Evolutionary conservation across 2,113 vertebrate genomes (phyloP).

Genomic region (Marmota flaviventris): DNA sequence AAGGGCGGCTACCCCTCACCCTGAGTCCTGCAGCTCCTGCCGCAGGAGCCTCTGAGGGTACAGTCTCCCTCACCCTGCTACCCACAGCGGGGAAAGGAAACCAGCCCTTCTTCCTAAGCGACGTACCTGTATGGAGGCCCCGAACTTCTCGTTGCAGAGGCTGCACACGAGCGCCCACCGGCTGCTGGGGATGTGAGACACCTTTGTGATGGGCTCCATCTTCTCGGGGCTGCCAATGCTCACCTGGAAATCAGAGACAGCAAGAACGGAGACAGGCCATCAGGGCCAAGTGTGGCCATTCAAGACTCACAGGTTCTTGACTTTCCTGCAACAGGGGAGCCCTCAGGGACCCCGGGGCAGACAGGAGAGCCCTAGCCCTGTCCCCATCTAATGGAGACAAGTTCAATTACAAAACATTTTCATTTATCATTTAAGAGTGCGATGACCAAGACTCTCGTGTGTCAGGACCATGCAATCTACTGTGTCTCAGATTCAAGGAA

Average conservation of each 20-base stretch:
- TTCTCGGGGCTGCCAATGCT: slow-evolving; percentile 99
- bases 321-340: too few species aligned
- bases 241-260: slow-evolving; percentile 88
- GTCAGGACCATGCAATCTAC: background rate
- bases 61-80: background rate
- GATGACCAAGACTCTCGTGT: background rate
- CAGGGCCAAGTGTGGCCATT: background rate
- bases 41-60: background rate
- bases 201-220: slow-evolving; percentile 99
- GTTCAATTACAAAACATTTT: background rate
- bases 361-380: background rate
- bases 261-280: background rate
- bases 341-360: background rate
- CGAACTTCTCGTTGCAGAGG: slow-evolving; percentile 96
- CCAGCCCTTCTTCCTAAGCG: rapidly evolving
- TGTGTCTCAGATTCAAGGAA: background rate
- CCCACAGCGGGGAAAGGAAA: background rate
- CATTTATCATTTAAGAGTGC: background rate
- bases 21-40: background rate
- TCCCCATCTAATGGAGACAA: background rate
- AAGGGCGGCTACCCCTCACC: too few species aligned
- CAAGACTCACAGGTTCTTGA: background rate
- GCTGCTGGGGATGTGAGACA: slow-evolving; percentile 98
- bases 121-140: slow-evolving; percentile 97
- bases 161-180: slow-evolving; percentile 98